Conservation (phyloP, 2,888 invertebrate species). For the Mantis religiosa region DNA sequence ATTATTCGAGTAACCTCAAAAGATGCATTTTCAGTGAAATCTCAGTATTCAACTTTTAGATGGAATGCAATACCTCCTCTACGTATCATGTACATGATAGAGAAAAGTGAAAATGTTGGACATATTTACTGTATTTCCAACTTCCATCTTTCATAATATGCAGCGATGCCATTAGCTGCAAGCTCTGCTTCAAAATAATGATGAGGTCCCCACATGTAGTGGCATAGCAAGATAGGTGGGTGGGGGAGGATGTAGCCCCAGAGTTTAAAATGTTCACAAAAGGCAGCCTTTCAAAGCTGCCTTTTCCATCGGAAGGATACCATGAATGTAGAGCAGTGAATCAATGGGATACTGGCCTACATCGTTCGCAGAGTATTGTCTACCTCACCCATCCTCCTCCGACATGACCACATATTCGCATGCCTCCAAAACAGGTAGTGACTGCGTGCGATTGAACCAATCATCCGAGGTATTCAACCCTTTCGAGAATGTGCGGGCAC, state of each 20-base stretch:
- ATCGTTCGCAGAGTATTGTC: background rate
- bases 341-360: background rate
- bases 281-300: background rate
- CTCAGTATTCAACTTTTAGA: too few species aligned
- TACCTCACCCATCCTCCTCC: background rate
- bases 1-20: too few species aligned
- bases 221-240: background rate
- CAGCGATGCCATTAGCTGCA: background rate
- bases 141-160: too few species aligned
- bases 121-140: too few species aligned
- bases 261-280: background rate
- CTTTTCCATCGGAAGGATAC: background rate
- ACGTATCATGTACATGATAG: too few species aligned
- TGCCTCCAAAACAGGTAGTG: background rate
- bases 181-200: background rate
- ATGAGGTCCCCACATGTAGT: background rate
- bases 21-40: too few species aligned
- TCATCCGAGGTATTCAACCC: background rate
- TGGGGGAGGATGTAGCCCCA: background rate
- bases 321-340: background rate
- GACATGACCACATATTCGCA: background rate
- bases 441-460: slow-evolving; percentile 7
- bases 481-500: background rate
- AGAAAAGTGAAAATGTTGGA: too few species aligned
- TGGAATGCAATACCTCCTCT: too few species aligned